Evolutionary conservation across 2,888 invertebrate genomes (phyloP).

Genomic region (Dione vanillae): DNA sequence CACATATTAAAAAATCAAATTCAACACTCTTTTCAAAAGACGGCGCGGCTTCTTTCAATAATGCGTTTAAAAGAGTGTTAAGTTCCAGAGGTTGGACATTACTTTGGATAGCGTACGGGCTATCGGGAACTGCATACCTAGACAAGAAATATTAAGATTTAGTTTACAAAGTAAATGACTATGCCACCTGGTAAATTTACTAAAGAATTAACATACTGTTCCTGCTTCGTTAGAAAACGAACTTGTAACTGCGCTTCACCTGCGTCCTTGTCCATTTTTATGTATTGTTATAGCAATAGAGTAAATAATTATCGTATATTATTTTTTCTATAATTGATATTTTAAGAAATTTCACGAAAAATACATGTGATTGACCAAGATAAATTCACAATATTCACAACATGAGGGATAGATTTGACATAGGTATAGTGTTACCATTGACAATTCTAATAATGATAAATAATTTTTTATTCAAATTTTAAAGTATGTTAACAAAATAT

Average conservation of each 20-base stretch:
- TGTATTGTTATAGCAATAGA: neutral
- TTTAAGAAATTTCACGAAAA: neutral
- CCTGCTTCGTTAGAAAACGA: conserved; percentile 91
- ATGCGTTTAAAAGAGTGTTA: conserved; percentile 91
- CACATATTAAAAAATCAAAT: conserved; percentile 94
- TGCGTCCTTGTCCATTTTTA: conserved; percentile 50
- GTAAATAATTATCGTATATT: neutral
- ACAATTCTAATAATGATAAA: too few species aligned
- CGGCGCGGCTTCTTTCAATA: conserved; percentile 86
- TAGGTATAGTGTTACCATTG: conserved; percentile 12
- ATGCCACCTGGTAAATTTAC: conserved; percentile 47
- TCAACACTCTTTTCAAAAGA: conserved; percentile 79
- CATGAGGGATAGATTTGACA: conserved; percentile 15
- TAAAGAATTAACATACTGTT: conserved; percentile 85
- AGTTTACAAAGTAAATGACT: conserved; percentile 26
- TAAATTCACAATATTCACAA: conserved; percentile 2
- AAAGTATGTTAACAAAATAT: neutral
- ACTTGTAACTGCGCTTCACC: conserved; percentile 88
- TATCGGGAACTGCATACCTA: conserved; percentile 94
- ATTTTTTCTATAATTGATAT: neutral
- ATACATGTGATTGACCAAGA: conserved; percentile 18
- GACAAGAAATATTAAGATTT: conserved; percentile 42
- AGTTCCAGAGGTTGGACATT: conserved; percentile 88
- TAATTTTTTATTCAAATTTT: neutral
- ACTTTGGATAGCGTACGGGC: conserved; percentile 92